Evolutionary conservation across 2,113 vertebrate genomes (phyloP).

Genomic region (Typhlomys cinereus): DNA sequence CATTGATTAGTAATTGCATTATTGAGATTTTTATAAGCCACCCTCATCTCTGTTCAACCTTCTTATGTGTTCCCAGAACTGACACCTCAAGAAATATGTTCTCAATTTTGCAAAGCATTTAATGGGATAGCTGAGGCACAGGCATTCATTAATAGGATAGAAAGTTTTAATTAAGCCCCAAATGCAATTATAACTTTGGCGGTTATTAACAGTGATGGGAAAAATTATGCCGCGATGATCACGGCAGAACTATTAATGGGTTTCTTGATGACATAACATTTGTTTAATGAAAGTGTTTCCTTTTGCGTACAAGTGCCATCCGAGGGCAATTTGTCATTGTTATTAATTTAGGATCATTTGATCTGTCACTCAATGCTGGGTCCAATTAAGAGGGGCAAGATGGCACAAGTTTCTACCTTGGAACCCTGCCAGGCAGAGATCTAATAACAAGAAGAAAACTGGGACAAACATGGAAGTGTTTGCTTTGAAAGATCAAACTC

Average conservation of each 20-base stretch:
- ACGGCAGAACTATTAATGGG: conserved; percentile 48
- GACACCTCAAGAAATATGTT: conserved; percentile 58
- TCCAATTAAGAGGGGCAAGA: conserved; percentile 67
- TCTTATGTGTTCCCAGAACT: conserved; percentile 37
- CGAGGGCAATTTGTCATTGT: conserved; percentile 72
- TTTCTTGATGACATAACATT: conserved; percentile 76
- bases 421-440: conserved; percentile 23
- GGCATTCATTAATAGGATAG: conserved; percentile 58
- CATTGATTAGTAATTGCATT: conserved; percentile 27
- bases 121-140: conserved; percentile 61
- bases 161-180: conserved; percentile 79
- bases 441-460: conserved; percentile 60
- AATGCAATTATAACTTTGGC: conserved; percentile 75
- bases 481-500: neutral
- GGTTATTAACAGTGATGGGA: conserved; percentile 75
- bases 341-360: conserved; percentile 80
- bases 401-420: conserved; percentile 32
- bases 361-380: conserved; percentile 67
- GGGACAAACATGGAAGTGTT: conserved; percentile 35
- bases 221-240: conserved; percentile 76
- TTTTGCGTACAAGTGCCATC: conserved; percentile 75
- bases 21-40: conserved; percentile 42
- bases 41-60: neutral
- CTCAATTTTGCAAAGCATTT: conserved; percentile 58
- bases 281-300: conserved; percentile 77